These are phyloP conservation scores for Folsomia manolachei DNA, from an alignment of 2,888 invertebrate genomes.

Conservation along the genomic window DNA sequence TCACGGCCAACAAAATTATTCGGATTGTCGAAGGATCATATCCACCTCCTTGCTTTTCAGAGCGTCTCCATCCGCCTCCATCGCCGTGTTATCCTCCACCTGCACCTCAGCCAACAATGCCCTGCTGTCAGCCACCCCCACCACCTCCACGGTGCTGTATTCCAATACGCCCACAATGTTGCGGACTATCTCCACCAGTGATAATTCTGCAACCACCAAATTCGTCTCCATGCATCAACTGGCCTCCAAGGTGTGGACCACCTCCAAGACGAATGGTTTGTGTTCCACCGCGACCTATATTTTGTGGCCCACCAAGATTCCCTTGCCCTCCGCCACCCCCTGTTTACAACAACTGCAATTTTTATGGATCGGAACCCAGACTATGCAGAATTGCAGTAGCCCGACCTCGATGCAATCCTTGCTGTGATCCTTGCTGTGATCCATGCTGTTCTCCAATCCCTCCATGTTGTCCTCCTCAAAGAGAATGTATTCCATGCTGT, in stretches of 20 bases:
- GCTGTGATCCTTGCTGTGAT: too few species aligned
- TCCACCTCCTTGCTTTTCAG: not conserved
- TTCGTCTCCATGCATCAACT: not conserved
- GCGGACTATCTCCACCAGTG: not conserved
- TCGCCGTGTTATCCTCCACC: constrained; percentile 2
- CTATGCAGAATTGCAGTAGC: not conserved
- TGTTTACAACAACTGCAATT: constrained; percentile 13
- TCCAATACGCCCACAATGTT: not conserved
- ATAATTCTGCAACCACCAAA: not conserved
- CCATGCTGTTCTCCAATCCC: not conserved
- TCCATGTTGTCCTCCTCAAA: not conserved
- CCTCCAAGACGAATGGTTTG: too few species aligned
- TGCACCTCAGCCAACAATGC: not conserved
- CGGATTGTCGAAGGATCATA: not conserved
- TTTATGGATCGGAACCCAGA: not conserved
- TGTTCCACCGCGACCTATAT: too few species aligned
- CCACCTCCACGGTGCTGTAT: constrained; percentile 1
- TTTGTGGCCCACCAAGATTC: too few species aligned
- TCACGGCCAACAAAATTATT: not conserved
- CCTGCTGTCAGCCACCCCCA: not conserved
- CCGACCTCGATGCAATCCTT: too few species aligned
- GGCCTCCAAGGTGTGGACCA: not conserved
- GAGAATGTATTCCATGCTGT: too few species aligned
- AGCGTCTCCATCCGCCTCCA: too few species aligned
- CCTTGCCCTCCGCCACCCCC: too few species aligned